Evolutionary conservation across 2,113 vertebrate genomes (phyloP).

Genomic region (Chaenocephalus aceratus): DNA sequence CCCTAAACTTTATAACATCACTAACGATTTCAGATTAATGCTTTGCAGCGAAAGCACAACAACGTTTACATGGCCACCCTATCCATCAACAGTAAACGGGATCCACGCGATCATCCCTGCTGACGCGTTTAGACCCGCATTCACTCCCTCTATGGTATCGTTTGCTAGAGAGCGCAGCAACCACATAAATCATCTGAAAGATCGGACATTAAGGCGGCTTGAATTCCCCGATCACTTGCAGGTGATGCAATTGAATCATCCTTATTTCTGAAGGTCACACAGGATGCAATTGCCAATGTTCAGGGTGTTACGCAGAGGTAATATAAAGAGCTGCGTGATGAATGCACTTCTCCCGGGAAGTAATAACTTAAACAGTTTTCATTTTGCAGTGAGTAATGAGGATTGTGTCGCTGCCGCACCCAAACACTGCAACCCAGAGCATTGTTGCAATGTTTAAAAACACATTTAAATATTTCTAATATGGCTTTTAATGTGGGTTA

Average conservation of each 20-base stretch:
- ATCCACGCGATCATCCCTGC: background rate
- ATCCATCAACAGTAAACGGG: constrained; percentile 12
- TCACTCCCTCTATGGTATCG: background rate
- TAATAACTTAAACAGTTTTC: constrained; percentile 30
- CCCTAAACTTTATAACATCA: background rate
- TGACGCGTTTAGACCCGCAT: background rate
- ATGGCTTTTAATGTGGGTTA: too few species aligned
- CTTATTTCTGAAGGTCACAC: constrained; percentile 34
- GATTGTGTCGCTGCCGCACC: background rate
- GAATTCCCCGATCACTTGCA: constrained; percentile 24
- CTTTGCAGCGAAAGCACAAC: background rate
- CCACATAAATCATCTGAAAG: constrained; percentile 23
- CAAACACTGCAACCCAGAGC: background rate
- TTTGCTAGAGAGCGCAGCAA: background rate
- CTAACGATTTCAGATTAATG: background rate
- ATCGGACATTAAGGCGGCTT: constrained; percentile 31
- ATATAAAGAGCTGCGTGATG: constrained; percentile 17
- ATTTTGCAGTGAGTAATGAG: constrained; percentile 36
- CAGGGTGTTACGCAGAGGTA: constrained; percentile 16
- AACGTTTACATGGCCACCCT: background rate
- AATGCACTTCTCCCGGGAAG: constrained; percentile 28
- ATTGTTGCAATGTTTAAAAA: too few species aligned
- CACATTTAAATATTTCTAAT: too few species aligned
- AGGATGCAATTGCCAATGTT: constrained; percentile 31
- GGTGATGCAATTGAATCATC: constrained; percentile 29